Evolutionary conservation across 2,797 vertebrate species (phyloP), one percentile per base, ranked within the genome.

Genomic region (Momotus momota): DNA sequence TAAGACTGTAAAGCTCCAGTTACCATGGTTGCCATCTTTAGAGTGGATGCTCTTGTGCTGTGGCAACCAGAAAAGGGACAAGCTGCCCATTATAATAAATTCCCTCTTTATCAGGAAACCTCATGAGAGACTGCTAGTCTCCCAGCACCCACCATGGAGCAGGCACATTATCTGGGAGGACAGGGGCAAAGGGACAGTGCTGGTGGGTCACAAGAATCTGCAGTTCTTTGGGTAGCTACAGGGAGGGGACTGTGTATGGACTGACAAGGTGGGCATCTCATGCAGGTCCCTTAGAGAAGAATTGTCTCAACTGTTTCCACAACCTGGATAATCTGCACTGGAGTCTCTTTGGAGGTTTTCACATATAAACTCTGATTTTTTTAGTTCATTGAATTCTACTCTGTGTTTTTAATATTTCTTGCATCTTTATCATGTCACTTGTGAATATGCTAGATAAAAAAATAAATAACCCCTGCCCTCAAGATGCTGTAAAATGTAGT

Each of bases 211-310:
- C 1, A 0, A 35, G 49, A 6, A 10, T 8, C 57, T 9, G 1
- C 2, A 12, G 46, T 3, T 23, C 2, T 4, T 23, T 27, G 26
- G 20, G 26, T 16, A 33, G n/a, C 15, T 82, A 46, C 29, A 29
- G 45, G 14, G 35, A 33, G 60, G 69, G 51, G 10, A 27, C 22
- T 27, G 5, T 0, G 0, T 1, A 1, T 12, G 26, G 33, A 62
- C 49, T 16, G 20, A 25, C 29, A 19, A 25, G 20, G 6, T 35
- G n/a, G 21, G 15, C 14, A 40, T 11, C 57, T 83, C 65, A 14
- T 23, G 40, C 40, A 51, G 23, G 14, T 31, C 18, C 31, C 10
- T n/a, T 7, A 65, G 69, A 58, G 57, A 46, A 3, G 12, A 48
- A 41, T 10, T 6, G 10, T n/a, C 49, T 58, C 29, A 22, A 16